A percentile compares a stretch with the other conserved stretches of the same genome.
phyloP scores from a whole-genome alignment of 2,797 vertebrate species.

The Potorous gilbertii region DNA sequence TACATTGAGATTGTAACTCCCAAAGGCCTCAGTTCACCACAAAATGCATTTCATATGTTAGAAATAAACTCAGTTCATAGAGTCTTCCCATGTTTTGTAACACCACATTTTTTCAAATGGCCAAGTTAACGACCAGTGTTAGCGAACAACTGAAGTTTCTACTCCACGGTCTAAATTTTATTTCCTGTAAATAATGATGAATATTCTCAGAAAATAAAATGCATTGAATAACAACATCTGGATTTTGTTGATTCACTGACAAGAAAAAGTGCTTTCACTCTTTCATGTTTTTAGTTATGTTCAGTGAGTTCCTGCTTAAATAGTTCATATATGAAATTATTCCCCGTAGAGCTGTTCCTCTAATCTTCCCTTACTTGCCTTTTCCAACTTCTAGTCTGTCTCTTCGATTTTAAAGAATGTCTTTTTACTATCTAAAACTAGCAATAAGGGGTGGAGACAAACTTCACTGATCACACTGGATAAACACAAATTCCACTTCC shows the following conservation, averaged over 20 bases:
- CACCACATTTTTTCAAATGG: background rate
- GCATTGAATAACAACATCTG: background rate
- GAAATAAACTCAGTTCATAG: background rate
- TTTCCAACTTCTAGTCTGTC: background rate
- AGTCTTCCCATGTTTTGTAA: background rate
- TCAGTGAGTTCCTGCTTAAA: background rate
- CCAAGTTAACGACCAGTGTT: background rate
- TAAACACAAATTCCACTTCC: background rate
- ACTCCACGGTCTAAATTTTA: background rate
- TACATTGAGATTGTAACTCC: background rate
- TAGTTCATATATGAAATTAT: background rate
- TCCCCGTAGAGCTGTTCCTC: background rate
- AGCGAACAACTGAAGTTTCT: background rate
- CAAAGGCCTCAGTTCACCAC: background rate
- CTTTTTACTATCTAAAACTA: background rate
- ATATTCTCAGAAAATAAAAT: conserved; percentile 2
- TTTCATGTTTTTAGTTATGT: background rate
- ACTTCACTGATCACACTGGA: background rate
- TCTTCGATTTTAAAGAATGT: conserved; percentile 19
- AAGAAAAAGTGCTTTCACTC: background rate
- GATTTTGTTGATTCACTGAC: background rate
- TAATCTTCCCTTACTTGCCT: background rate
- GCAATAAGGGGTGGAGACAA: background rate
- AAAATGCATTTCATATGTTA: background rate
- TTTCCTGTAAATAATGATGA: conserved; percentile 9